phyloP scores from a whole-genome alignment of 2,113 vertebrate genomes.

The Excalfactoria chinensis region DNA sequence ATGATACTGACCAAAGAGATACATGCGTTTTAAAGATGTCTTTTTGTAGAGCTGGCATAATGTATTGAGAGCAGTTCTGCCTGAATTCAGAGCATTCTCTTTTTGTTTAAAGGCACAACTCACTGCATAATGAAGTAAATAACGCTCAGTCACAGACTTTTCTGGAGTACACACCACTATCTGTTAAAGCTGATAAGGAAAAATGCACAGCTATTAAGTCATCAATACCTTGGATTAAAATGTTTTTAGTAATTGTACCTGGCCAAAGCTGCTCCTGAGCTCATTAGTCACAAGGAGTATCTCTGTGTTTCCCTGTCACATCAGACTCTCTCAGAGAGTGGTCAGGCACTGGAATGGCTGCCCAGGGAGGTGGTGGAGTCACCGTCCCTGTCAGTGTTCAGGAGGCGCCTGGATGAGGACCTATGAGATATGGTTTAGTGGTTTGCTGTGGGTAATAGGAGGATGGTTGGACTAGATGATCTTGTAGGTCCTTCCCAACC shows the following conservation, averaged over 20 bases:
- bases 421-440: no score
- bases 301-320: not conserved
- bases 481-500: no score
- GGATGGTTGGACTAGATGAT: no score
- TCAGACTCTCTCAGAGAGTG: no score
- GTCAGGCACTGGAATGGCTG: no score
- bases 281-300: not conserved
- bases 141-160: not conserved
- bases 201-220: not conserved
- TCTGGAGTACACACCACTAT: not conserved
- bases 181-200: not conserved
- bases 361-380: no score
- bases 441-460: no score
- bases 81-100: not conserved
- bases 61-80: not conserved
- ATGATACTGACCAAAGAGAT: not conserved
- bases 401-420: no score
- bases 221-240: slow-evolving; percentile 4
- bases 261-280: not conserved
- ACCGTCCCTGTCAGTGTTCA: no score
- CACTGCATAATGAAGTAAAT: not conserved
- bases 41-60: not conserved
- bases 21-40: not conserved
- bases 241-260: not conserved
- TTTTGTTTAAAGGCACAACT: not conserved